Evolutionary conservation across 2,888 invertebrate species (phyloP).

Genomic region (Synanthedon vespiformis): DNA sequence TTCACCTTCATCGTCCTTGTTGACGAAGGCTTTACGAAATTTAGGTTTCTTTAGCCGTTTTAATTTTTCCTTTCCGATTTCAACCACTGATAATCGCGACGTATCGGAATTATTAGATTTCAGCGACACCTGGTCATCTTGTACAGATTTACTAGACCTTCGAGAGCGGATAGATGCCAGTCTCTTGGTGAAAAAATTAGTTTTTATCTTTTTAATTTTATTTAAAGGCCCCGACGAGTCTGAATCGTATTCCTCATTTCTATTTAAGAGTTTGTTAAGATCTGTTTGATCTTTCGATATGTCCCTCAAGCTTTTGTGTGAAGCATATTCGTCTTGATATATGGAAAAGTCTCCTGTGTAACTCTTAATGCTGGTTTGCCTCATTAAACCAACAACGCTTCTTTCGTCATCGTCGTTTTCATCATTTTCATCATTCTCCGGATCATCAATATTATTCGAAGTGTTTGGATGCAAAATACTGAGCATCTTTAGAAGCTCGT

Average conservation of each 20-base stretch:
- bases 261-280: constrained; percentile 61
- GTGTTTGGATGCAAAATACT: constrained; percentile 49
- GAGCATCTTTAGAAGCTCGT: constrained; percentile 47
- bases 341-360: constrained; percentile 44
- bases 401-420: constrained; percentile 45
- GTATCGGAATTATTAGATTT: constrained; percentile 63
- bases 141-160: constrained; percentile 55
- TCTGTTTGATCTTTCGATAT: constrained; percentile 56
- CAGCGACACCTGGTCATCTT: constrained; percentile 64
- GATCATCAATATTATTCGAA: constrained; percentile 43
- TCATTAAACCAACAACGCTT: constrained; percentile 32
- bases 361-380: constrained; percentile 39
- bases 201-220: constrained; percentile 74
- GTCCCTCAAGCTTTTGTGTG: constrained; percentile 45
- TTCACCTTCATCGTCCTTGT: constrained; percentile 60
- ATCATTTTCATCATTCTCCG: constrained; percentile 15
- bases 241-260: constrained; percentile 55
- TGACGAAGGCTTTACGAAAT: constrained; percentile 36
- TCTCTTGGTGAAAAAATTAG: constrained; percentile 71
- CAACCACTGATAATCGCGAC: constrained; percentile 52
- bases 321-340: constrained; percentile 47
- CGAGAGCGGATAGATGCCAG: constrained; percentile 72
- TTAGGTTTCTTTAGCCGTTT: constrained; percentile 53
- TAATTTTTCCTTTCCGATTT: constrained; percentile 52
- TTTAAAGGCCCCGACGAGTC: constrained; percentile 59